phyloP scores from a whole-genome alignment of 2,888 invertebrate genomes.

The Vesta saturnalis region DNA sequence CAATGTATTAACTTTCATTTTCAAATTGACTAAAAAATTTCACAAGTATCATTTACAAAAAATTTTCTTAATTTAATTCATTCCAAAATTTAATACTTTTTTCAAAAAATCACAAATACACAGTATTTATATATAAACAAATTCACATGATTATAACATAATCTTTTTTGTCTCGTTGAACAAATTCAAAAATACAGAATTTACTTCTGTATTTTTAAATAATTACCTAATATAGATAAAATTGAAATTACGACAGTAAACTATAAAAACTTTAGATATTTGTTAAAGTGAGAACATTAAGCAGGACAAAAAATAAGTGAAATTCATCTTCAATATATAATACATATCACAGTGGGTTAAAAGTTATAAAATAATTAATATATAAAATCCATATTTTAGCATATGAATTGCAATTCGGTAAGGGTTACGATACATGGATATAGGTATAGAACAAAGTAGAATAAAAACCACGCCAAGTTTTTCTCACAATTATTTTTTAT shows the following conservation, averaged over 20 bases:
- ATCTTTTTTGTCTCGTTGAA: neutral
- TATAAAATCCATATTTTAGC: neutral
- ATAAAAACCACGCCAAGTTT: constrained; percentile 2
- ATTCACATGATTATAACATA: neutral
- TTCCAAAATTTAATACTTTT: no score
- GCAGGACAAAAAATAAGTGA: neutral
- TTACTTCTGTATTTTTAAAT: constrained; percentile 14
- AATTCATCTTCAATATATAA: neutral
- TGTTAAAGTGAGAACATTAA: no score
- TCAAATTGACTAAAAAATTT: no score
- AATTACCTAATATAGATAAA: neutral
- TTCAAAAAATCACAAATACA: neutral
- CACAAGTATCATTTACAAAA: neutral
- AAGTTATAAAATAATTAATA: neutral
- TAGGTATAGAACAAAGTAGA: constrained; percentile 8
- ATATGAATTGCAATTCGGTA: neutral
- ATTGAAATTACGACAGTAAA: neutral
- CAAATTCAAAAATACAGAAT: neutral
- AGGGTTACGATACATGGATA: neutral
- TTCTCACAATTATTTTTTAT: constrained; percentile 14
- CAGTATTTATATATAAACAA: neutral
- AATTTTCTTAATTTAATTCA: neutral
- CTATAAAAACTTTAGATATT: no score
- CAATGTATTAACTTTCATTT: neutral
- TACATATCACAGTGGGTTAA: neutral